A percentile compares a stretch with the other conserved stretches of the same genome.
phyloP scores from a whole-genome alignment of 2,797 vertebrate genomes.

The Spea hammondii region DNA sequence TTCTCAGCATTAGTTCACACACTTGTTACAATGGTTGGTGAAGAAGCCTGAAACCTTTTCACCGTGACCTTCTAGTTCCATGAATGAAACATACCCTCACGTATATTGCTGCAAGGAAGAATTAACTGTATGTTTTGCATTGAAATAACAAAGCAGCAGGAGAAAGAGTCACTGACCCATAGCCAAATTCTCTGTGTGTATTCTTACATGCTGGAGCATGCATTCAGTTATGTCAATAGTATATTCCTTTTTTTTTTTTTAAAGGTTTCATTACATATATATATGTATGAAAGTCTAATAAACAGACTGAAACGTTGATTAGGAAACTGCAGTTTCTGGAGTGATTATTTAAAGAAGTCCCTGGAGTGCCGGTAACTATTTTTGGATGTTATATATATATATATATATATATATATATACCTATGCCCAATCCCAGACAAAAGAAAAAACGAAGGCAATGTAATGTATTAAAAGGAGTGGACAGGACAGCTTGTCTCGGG shows the following conservation, averaged over 20 bases:
- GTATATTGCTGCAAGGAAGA: background rate
- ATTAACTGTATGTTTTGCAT: background rate
- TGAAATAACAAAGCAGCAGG: conserved; percentile 1
- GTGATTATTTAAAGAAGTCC: too few relatives aligned
- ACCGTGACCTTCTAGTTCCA: background rate
- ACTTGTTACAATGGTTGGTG: background rate
- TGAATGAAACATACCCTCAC: background rate
- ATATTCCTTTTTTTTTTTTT: background rate
- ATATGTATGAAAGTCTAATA: too few relatives aligned
- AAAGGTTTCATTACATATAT: background rate
- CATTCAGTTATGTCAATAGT: background rate
- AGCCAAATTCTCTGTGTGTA: background rate
- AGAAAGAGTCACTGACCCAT: conserved; percentile 1
- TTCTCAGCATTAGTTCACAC: conserved; percentile 4
- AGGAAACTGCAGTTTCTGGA: too few relatives aligned
- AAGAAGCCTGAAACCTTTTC: background rate
- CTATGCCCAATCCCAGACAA: background rate
- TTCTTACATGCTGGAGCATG: background rate
- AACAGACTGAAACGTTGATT: too few relatives aligned
- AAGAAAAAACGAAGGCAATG: conserved; percentile 2
- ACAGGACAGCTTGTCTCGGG: conserved; percentile 26
- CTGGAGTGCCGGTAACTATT: too few relatives aligned
- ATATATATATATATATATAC: background rate
- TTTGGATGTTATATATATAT: background rate
- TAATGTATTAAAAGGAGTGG: conserved; percentile 15